Evolutionary conservation across 2,888 invertebrate genomes (phyloP).

Genomic region (Tenodera sinensis): DNA sequence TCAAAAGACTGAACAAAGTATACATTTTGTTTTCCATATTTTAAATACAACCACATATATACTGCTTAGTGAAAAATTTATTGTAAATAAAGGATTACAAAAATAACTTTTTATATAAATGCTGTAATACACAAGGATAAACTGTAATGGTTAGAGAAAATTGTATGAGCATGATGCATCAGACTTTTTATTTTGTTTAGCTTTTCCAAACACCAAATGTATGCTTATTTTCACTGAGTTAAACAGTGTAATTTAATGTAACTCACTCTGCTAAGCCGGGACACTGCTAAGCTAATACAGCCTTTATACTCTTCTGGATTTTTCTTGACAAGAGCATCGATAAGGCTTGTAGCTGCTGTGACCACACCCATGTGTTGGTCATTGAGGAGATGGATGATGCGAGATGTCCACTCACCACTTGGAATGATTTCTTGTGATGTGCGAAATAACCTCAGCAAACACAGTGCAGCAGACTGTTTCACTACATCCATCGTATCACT

Average conservation of each 20-base stretch:
- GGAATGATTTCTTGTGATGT: constrained; percentile 95
- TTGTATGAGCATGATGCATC: too few relatives aligned
- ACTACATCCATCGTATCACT: constrained; percentile 99
- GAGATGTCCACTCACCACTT: constrained; percentile 97
- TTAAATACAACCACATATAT: too few relatives aligned
- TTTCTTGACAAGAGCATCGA: constrained; percentile 96
- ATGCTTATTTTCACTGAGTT: neutral
- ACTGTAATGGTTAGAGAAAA: too few relatives aligned
- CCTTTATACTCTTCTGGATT: constrained; percentile 99
- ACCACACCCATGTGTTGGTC: constrained; percentile 99
- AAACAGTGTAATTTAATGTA: neutral
- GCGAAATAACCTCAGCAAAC: constrained; percentile 87
- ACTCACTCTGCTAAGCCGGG: constrained; percentile 83
- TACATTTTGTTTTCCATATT: too few relatives aligned
- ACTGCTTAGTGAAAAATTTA: too few relatives aligned
- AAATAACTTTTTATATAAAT: too few relatives aligned
- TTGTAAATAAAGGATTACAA: too few relatives aligned
- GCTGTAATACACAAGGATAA: too few relatives aligned
- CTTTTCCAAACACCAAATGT: neutral
- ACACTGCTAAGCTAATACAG: constrained; percentile 96
- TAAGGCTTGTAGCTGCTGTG: constrained; percentile 95
- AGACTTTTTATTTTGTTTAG: neutral
- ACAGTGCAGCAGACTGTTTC: constrained; percentile 97
- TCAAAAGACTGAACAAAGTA: too few relatives aligned
- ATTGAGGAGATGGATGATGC: constrained; percentile 96